Evolutionary conservation across 2,113 vertebrate species (phyloP).

Genomic region (Rhineura floridana): DNA sequence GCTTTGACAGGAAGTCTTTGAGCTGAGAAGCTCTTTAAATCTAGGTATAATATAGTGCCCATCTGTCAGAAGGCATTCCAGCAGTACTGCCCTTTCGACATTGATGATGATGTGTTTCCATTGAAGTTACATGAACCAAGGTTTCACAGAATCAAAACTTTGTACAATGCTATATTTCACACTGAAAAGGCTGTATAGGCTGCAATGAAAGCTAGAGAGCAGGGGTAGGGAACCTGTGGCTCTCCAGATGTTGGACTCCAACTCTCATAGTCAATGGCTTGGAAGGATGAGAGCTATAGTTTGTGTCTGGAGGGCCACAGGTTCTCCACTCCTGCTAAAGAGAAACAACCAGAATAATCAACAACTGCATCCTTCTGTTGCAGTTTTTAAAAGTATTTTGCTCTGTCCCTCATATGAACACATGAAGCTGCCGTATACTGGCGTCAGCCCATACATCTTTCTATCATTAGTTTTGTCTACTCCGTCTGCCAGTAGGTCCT

Average conservation of each 20-base stretch:
- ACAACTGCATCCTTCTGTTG: background rate
- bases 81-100: background rate
- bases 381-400: background rate
- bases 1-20: slow-evolving; percentile 31
- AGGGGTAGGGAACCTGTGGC: background rate
- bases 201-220: background rate
- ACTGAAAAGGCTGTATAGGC: background rate
- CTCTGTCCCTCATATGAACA: background rate
- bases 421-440: background rate
- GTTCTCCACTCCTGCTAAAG: too few species aligned
- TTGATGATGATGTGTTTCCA: background rate
- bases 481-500: too few species aligned
- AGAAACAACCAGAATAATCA: background rate
- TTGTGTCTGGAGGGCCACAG: too few species aligned
- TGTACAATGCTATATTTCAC: background rate
- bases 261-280: too few species aligned
- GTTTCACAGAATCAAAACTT: background rate
- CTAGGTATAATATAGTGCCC: background rate
- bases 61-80: slow-evolving; percentile 17
- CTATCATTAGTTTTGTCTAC: background rate
- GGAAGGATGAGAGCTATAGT: too few species aligned
- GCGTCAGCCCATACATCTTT: background rate
- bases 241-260: too few species aligned
- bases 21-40: slow-evolving; percentile 42
- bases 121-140: background rate